Conservation (phyloP, 2,113 vertebrate genomes). For the Aythya baeri region DNA sequence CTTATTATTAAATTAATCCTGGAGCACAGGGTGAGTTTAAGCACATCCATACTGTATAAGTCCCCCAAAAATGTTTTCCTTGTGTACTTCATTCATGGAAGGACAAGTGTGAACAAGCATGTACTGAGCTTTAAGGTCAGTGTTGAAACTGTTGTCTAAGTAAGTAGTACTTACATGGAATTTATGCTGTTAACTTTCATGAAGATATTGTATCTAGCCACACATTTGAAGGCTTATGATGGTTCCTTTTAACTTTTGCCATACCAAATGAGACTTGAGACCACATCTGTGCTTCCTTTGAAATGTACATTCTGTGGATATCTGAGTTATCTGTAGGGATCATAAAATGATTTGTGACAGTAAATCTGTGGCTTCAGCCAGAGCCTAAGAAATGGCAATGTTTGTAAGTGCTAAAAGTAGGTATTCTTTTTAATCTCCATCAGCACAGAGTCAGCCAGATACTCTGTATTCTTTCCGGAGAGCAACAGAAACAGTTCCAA, state of each 20-base stretch:
- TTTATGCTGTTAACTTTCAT: rapidly evolving
- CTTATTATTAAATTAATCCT: constrained; percentile 11
- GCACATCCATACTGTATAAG: neutral
- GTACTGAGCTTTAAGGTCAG: neutral
- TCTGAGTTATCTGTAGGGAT: neutral
- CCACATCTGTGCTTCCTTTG: neutral
- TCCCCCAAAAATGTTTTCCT: constrained; percentile 14
- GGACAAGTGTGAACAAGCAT: neutral
- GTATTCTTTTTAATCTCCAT: neutral
- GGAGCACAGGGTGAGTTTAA: neutral
- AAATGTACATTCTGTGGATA: neutral
- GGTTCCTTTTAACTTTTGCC: neutral
- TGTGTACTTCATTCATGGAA: neutral
- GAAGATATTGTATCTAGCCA: neutral
- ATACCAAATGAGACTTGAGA: neutral
- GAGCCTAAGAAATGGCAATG: neutral
- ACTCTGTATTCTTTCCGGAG: neutral
- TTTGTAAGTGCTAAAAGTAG: neutral
- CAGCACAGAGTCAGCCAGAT: neutral
- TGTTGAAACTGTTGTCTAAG: neutral
- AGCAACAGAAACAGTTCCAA: neutral
- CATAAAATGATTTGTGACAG: neutral
- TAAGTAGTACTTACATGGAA: neutral
- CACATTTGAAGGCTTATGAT: neutral
- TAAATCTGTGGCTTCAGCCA: neutral